Evolutionary conservation across 1,140 invertebrate species (phyloP).

Genomic region (Drosophila pachea): DNA sequence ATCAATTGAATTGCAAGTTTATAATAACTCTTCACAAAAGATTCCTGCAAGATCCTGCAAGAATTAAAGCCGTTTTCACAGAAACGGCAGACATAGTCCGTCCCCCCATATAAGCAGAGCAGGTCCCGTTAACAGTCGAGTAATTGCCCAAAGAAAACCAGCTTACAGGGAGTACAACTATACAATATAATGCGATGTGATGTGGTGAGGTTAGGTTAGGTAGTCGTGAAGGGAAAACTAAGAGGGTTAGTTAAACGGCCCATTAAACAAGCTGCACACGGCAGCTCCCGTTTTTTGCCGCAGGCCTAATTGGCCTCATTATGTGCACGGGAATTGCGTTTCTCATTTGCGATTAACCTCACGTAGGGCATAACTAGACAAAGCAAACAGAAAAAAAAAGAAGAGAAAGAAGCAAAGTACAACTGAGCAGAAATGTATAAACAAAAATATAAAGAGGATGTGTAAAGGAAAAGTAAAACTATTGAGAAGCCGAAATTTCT

Average conservation of each 20-base stretch:
- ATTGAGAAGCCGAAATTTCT: not conserved
- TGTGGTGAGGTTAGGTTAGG: not conserved
- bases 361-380: conserved; percentile 62
- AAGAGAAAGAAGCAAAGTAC: conserved; percentile 8
- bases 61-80: conserved; percentile 10
- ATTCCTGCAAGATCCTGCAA: conserved; percentile 1
- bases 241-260: conserved; percentile 53
- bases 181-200: too few species aligned
- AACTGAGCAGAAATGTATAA: not conserved
- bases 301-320: conserved; percentile 68
- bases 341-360: conserved; percentile 72
- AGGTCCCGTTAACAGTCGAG: conserved; percentile 3
- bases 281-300: conserved; percentile 69
- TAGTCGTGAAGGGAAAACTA: not conserved
- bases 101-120: not conserved
- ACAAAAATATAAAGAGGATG: too few species aligned
- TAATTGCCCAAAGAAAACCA: conserved; percentile 7
- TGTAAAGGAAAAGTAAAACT: too few species aligned
- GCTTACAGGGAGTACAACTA: too few species aligned
- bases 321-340: conserved; percentile 51
- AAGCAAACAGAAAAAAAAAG: conserved; percentile 16
- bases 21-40: conserved; percentile 20
- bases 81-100: conserved; percentile 1
- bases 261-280: conserved; percentile 68
- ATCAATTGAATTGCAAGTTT: conserved; percentile 36